Evolutionary conservation across 2,797 vertebrate species (phyloP).

Genomic region (Pipistrellus pygmaeus): DNA sequence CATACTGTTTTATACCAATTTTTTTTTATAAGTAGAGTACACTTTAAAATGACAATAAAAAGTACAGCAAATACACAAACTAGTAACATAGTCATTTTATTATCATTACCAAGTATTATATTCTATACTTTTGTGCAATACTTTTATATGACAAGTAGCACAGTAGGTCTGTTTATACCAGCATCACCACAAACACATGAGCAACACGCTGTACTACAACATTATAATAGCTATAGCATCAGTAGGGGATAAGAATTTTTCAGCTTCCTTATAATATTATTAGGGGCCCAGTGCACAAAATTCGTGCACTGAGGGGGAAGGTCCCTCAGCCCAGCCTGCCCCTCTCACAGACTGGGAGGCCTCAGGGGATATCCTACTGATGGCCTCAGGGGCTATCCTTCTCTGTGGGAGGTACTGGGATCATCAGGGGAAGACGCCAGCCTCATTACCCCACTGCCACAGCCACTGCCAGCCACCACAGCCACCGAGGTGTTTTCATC

Average conservation of each 20-base stretch:
- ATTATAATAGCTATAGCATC: background rate
- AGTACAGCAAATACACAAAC: background rate
- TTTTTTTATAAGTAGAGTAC: background rate
- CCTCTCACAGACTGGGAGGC: too few relatives aligned
- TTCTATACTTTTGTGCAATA: background rate
- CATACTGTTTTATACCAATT: background rate
- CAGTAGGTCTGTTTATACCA: background rate
- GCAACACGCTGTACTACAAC: accelerated
- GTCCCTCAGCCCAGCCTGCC: too few relatives aligned
- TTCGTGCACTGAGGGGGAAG: too few relatives aligned
- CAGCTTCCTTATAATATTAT: background rate
- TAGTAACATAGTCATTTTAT: background rate
- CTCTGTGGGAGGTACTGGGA: too few relatives aligned
- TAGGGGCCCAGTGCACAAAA: too few relatives aligned
- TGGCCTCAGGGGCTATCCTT: too few relatives aligned
- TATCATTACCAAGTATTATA: background rate
- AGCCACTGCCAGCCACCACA: too few relatives aligned
- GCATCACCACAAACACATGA: background rate
- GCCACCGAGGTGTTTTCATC: too few relatives aligned
- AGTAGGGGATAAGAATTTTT: background rate
- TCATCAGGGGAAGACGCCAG: too few relatives aligned
- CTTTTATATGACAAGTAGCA: background rate
- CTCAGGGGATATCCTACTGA: too few relatives aligned
- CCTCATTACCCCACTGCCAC: too few relatives aligned
- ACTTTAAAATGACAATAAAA: background rate